Evolutionary conservation across 1,140 invertebrate species (phyloP).

Genomic region (Globodera rostochiensis): DNA sequence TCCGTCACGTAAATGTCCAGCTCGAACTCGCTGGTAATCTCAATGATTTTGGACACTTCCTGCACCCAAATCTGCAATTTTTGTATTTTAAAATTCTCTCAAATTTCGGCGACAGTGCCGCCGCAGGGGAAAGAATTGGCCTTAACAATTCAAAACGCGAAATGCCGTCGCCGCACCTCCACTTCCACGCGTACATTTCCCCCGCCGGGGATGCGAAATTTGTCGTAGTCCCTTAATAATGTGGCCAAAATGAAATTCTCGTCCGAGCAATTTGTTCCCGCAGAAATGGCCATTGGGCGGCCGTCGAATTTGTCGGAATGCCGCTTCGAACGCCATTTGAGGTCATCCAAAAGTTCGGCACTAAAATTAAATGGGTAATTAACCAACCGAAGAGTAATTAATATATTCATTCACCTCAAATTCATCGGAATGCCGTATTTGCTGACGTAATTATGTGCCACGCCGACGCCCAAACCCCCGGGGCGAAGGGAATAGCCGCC

Average conservation of each 20-base stretch:
- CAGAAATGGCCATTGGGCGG: background rate
- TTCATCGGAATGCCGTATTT: slow-evolving; percentile 46
- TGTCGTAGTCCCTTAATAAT: slow-evolving; percentile 57
- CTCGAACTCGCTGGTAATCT: slow-evolving; percentile 65
- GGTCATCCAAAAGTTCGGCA: slow-evolving; percentile 5
- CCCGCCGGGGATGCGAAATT: slow-evolving; percentile 57
- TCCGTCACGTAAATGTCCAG: slow-evolving; percentile 66
- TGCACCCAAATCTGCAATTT: slow-evolving; percentile 63
- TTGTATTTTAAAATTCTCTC: background rate
- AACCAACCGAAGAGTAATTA: too few relatives aligned
- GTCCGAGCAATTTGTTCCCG: slow-evolving; percentile 42
- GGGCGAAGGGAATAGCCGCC: slow-evolving; percentile 9
- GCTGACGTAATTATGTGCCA: slow-evolving; percentile 25
- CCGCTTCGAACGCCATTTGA: background rate
- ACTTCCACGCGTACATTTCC: slow-evolving; percentile 61
- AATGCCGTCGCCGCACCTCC: slow-evolving; percentile 43
- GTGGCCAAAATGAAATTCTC: slow-evolving; percentile 50
- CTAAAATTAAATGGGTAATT: background rate
- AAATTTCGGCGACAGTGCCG: background rate
- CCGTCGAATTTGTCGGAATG: slow-evolving; percentile 14
- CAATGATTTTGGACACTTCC: slow-evolving; percentile 66
- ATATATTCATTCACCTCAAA: slow-evolving; percentile 26
- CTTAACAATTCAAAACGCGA: too few relatives aligned
- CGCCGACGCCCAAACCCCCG: background rate
- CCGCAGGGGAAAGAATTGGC: too few relatives aligned